Conservation (phyloP, 2,113 vertebrate genomes). For the Brachyhypopomus gauderio region DNA sequence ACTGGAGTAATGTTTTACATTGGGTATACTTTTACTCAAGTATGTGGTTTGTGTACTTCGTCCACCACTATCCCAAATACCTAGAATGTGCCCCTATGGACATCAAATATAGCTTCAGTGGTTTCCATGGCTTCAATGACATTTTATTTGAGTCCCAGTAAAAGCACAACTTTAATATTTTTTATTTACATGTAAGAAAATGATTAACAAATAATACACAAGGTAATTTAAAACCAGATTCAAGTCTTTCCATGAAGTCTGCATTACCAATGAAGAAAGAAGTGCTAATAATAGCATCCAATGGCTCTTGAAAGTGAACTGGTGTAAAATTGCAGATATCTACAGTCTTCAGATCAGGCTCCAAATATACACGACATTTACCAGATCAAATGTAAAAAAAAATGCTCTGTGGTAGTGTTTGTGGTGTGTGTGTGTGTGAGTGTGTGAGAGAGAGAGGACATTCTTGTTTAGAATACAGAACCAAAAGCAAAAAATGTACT, state of each 20-base stretch:
- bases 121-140: too few relatives aligned
- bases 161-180: background rate
- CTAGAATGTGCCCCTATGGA: too few relatives aligned
- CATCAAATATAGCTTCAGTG: too few relatives aligned
- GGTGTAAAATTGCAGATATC: constrained; percentile 37
- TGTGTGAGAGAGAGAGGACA: background rate
- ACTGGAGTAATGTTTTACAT: too few relatives aligned
- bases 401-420: constrained; percentile 35
- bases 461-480: background rate
- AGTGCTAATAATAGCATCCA: constrained; percentile 50
- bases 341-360: constrained; percentile 34
- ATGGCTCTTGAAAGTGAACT: constrained; percentile 65
- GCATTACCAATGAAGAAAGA: constrained; percentile 56
- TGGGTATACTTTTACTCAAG: too few relatives aligned
- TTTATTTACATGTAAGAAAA: constrained; percentile 45
- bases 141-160: too few relatives aligned
- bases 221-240: constrained; percentile 70
- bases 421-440: background rate
- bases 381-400: constrained; percentile 1
- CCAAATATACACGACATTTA: constrained; percentile 23
- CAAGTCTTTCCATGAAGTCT: constrained; percentile 65
- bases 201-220: constrained; percentile 62
- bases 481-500: background rate
- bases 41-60: too few relatives aligned
- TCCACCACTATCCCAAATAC: too few relatives aligned